A percentile compares a stretch with the other conserved stretches of the same genome.
These are phyloP conservation scores for Delichon dasypus DNA, from an alignment of 2,797 vertebrate genomes.

Conservation along the genomic window DNA sequence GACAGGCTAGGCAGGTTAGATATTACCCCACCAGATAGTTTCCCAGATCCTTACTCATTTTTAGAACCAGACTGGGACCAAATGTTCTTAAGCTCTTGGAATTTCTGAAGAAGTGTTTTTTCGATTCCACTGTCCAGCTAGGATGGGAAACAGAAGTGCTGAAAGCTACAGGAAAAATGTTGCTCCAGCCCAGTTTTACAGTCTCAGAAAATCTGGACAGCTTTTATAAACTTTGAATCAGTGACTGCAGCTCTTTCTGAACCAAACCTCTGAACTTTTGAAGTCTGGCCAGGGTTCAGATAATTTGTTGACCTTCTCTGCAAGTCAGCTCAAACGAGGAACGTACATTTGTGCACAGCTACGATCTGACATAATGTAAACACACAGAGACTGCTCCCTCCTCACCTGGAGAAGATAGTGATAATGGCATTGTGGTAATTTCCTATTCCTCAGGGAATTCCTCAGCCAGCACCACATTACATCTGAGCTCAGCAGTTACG, in stretches of 20 bases:
- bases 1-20: not conserved
- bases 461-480: not conserved
- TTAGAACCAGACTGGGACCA: conserved; percentile 53
- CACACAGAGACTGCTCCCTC: not conserved
- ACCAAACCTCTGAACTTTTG: conserved; percentile 41
- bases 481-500: not conserved
- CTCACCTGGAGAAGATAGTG: not conserved
- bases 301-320: not conserved
- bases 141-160: conserved; percentile 61
- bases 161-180: conserved; percentile 57
- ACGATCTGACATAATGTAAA: not conserved
- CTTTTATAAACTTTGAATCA: conserved; percentile 45
- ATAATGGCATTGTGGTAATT: not conserved
- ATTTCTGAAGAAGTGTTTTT: conserved; percentile 62
- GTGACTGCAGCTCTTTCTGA: conserved; percentile 46
- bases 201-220: conserved; percentile 51
- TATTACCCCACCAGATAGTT: conserved; percentile 26
- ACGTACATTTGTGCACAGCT: not conserved
- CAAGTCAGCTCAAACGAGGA: not conserved
- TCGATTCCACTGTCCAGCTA: conserved; percentile 29
- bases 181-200: conserved; percentile 54
- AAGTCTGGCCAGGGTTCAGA: conserved; percentile 32
- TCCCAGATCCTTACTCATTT: conserved; percentile 44
- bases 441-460: not conserved
- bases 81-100: conserved; percentile 65